Conservation (phyloP, 1,140 invertebrate genomes). For the Stegodyphus dumicola region DNA sequence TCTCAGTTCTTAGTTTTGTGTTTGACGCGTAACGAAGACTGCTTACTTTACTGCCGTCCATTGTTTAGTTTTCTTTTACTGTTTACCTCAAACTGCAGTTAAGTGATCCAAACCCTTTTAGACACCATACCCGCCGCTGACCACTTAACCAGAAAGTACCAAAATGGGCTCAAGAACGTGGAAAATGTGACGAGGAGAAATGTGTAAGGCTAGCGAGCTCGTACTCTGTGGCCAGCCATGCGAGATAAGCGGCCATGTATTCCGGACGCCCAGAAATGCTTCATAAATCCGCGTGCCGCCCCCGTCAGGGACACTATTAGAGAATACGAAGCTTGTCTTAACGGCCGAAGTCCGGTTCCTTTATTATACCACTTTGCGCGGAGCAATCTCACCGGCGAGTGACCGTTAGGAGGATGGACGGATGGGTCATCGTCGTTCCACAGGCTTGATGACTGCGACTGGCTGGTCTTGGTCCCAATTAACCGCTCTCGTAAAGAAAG, state of each 20-base stretch:
- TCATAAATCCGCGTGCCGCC: not conserved
- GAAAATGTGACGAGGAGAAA: not conserved
- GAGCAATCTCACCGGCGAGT: slow-evolving; percentile 5
- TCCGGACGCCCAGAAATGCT: not conserved
- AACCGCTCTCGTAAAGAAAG: slow-evolving; percentile 18
- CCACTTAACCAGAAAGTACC: slow-evolving; percentile 12
- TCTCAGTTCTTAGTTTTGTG: no score
- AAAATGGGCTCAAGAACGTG: not conserved
- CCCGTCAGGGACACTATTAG: not conserved
- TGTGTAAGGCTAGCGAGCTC: no score
- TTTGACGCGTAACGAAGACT: no score
- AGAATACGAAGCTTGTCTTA: slow-evolving; percentile 15
- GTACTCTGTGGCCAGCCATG: slow-evolving; percentile 9
- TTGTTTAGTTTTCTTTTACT: no score
- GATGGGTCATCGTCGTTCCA: slow-evolving; percentile 6
- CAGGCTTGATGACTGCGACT: slow-evolving; percentile 19
- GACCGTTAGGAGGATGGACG: no score
- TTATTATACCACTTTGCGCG: slow-evolving; percentile 30
- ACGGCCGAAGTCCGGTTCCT: slow-evolving; percentile 1
- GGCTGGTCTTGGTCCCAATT: not conserved
- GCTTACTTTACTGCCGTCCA: no score
- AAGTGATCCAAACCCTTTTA: slow-evolving; percentile 8
- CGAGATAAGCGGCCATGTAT: slow-evolving; percentile 4
- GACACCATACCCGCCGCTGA: no score
- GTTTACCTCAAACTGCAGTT: slow-evolving; percentile 9